These are phyloP conservation scores for Leptopilina myrica DNA, from an alignment of 2,888 invertebrate species.

Conservation along the genomic window DNA sequence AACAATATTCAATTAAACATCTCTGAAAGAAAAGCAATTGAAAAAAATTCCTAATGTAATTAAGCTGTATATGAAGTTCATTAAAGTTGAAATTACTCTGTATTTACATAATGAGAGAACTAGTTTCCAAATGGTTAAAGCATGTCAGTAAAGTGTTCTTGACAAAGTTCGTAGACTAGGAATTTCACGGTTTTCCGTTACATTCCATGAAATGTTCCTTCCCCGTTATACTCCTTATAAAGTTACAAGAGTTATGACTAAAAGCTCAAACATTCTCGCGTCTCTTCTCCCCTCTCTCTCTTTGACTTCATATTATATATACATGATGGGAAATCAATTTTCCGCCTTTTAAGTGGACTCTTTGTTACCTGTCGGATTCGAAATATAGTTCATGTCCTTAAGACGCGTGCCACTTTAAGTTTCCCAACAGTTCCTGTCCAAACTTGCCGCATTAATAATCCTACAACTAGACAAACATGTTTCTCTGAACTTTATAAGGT, in stretches of 20 bases:
- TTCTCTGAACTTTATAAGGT: background rate
- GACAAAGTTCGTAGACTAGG: constrained; percentile 22
- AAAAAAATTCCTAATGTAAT: too few species aligned
- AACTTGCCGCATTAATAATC: constrained; percentile 18
- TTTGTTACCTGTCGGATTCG: constrained; percentile 17
- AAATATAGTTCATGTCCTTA: background rate
- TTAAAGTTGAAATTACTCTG: constrained; percentile 5
- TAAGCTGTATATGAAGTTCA: background rate
- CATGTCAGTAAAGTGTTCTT: constrained; percentile 20
- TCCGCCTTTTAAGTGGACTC: constrained; percentile 3
- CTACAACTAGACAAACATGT: constrained; percentile 9
- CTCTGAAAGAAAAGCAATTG: too few species aligned
- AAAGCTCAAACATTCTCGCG: constrained; percentile 7
- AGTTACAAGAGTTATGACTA: constrained; percentile 14
- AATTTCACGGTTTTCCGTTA: constrained; percentile 27
- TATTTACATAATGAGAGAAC: constrained; percentile 4
- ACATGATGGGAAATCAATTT: constrained; percentile 21
- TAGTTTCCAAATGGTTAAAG: constrained; percentile 1
- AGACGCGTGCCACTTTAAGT: background rate
- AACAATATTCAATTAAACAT: too few species aligned
- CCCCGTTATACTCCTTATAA: background rate
- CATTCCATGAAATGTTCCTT: constrained; percentile 23
- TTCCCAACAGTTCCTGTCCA: background rate
- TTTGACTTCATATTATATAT: too few species aligned
- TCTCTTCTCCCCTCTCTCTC: too few species aligned